Evolutionary conservation across 2,797 vertebrate genomes (phyloP).

Genomic region (Mormyrops attenuatus): DNA sequence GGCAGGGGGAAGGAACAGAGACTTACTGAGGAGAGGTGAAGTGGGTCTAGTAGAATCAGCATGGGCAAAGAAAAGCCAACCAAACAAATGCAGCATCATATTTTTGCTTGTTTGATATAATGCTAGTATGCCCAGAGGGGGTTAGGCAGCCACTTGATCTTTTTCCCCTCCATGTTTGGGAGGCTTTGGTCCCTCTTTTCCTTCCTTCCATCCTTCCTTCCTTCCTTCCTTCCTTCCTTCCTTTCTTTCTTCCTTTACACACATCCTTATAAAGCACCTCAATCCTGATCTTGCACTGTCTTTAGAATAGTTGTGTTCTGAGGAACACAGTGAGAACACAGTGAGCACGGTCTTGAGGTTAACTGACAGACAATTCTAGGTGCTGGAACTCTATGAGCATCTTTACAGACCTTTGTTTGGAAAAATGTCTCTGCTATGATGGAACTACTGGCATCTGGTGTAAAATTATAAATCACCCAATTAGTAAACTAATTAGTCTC

Average conservation of each 20-base stretch:
- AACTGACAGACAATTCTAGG: not conserved
- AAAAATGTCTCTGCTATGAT: not conserved
- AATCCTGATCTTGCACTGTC: not conserved
- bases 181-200: not conserved
- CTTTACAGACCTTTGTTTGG: not conserved
- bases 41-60: not conserved
- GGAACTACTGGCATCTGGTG: not conserved
- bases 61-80: not conserved
- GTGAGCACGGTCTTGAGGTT: too few species aligned
- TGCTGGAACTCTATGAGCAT: not conserved
- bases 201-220: not conserved
- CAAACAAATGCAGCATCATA: not conserved
- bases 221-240: too few species aligned
- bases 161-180: not conserved
- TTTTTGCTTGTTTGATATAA: not conserved
- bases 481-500: not conserved
- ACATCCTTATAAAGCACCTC: not conserved
- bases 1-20: not conserved
- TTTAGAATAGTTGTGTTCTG: too few species aligned
- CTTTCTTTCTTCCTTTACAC: too few species aligned
- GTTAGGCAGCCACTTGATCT: not conserved
- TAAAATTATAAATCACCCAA: not conserved
- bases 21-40: not conserved
- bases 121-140: not conserved
- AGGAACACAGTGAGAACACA: too few species aligned